Evolutionary conservation across 2,113 vertebrate species (phyloP), one percentile per base, ranked within the genome.

Genomic region (Alaudala cheleensis): DNA sequence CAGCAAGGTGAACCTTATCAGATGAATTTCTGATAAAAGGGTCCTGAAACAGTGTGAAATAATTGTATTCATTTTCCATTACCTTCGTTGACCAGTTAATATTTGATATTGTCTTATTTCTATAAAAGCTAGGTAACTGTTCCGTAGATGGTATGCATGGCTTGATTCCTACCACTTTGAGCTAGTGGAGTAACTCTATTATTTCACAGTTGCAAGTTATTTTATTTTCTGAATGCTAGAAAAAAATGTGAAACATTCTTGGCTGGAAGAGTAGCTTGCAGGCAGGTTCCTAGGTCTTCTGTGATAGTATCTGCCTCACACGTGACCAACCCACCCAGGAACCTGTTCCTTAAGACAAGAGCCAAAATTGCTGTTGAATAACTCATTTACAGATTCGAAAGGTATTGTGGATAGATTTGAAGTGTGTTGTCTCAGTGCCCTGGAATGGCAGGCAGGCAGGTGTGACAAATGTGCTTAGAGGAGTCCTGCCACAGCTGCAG

Each of bases 391-490:
- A 13, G 42, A 11, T 29, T n/a, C 13, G 60, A 40, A 81, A 50
- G 24, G 7, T 0, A 0, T 7, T 79, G 21, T 57, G 60, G 50
- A 13, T 28, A 56, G 39, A 64, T 72, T 23, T 50, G 44, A 50
- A 64, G 34, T 25, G 64, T 11, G 0, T 0, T 12, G 2, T 77
- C 11, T 49, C 17, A 25, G 18, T 44, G 12, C 11, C 22, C 40
- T 57, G n/a, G 51, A 40, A 2, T 28, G 18, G 42, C 37, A 42
- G 81, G 29, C 67, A 49, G 58, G 50, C 39, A 58, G 37, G 49
- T n/a, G 45, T 49, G 66, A 51, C 37, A 83, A 26, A 53, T 1
- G 5, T 44, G 28, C 49, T 67, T 10, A 13, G 22, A 37, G 44
- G 15, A 14, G 34, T 40, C n/a, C n/a, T 80, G 39, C n/a, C 11